Percentiles rank a stretch among this genome's conserved stretches.
phyloP scores from a whole-genome alignment of 2,113 vertebrate genomes.

The Coregonus clupeaformis region DNA sequence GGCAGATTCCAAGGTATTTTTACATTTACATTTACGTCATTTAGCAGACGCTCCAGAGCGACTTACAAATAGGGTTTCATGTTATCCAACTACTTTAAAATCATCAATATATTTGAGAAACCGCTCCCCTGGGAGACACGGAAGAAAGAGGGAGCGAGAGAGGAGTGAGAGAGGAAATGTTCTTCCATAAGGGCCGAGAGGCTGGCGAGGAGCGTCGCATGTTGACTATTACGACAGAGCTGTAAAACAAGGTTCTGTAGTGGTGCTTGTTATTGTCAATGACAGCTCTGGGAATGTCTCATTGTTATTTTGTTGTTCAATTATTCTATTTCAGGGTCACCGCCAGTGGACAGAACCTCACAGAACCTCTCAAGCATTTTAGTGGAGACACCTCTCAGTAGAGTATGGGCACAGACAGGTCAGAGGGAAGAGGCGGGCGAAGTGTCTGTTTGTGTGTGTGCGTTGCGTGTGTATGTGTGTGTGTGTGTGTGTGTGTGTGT shows the following conservation, averaged over 20 bases:
- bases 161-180: slow-evolving; percentile 42
- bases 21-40: too few relatives aligned
- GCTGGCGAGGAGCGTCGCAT: slow-evolving; percentile 49
- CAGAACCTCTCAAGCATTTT: slow-evolving; percentile 16
- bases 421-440: not conserved
- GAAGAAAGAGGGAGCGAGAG: too few relatives aligned
- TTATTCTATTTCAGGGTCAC: slow-evolving; percentile 62
- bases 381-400: slow-evolving; percentile 39
- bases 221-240: slow-evolving; percentile 64
- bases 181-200: too few relatives aligned
- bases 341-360: slow-evolving; percentile 34
- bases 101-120: too few relatives aligned
- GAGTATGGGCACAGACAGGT: too few relatives aligned
- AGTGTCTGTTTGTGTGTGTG: not conserved
- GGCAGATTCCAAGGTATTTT: too few relatives aligned
- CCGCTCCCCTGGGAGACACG: too few relatives aligned
- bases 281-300: slow-evolving; percentile 52
- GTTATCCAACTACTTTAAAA: too few relatives aligned
- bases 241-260: slow-evolving; percentile 66
- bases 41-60: too few relatives aligned
- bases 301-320: slow-evolving; percentile 50
- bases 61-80: too few relatives aligned
- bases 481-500: not conserved
- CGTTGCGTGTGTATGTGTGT: slow-evolving; percentile 7
- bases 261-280: slow-evolving; percentile 65